phyloP scores from a whole-genome alignment of 2,888 invertebrate genomes.

The Megastigmus dorsalis region DNA sequence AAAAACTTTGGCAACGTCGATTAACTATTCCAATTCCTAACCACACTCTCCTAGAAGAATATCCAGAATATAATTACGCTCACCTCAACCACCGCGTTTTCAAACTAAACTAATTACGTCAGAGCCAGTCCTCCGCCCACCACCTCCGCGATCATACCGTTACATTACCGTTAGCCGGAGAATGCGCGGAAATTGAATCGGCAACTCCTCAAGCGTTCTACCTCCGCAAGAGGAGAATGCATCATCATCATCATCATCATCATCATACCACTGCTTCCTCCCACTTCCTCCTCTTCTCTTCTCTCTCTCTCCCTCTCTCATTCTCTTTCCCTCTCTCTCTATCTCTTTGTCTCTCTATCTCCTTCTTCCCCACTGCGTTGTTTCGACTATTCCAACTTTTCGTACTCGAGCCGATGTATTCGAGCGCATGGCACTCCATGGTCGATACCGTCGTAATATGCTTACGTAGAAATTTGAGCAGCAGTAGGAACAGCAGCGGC shows the following conservation, averaged over 20 bases:
- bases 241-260: constrained; percentile 1
- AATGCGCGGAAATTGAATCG: constrained; percentile 42
- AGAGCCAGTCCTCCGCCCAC: constrained; percentile 20
- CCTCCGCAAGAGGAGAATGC: constrained; percentile 5
- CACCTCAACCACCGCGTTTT: constrained; percentile 1
- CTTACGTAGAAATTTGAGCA: constrained; percentile 36
- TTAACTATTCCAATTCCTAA: no score
- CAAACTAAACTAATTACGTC: constrained; percentile 43
- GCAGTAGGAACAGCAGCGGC: constrained; percentile 14
- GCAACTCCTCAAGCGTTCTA: constrained; percentile 26
- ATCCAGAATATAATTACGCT: constrained; percentile 26
- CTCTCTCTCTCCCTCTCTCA: neutral
- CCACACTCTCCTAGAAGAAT: constrained; percentile 6
- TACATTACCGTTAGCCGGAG: constrained; percentile 27
- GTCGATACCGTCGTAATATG: constrained; percentile 39
- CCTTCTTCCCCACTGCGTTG: no score
- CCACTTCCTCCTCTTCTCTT: neutral
- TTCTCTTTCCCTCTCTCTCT: neutral
- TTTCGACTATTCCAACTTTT: constrained; percentile 22
- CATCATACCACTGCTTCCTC: no score
- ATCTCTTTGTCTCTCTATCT: neutral
- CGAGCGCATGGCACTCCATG: neutral
- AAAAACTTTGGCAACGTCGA: no score
- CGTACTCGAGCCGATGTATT: neutral
- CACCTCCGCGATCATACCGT: neutral